These are phyloP conservation scores for Oceanites oceanicus DNA, from an alignment of 2,113 vertebrate genomes.

Conservation along the genomic window DNA sequence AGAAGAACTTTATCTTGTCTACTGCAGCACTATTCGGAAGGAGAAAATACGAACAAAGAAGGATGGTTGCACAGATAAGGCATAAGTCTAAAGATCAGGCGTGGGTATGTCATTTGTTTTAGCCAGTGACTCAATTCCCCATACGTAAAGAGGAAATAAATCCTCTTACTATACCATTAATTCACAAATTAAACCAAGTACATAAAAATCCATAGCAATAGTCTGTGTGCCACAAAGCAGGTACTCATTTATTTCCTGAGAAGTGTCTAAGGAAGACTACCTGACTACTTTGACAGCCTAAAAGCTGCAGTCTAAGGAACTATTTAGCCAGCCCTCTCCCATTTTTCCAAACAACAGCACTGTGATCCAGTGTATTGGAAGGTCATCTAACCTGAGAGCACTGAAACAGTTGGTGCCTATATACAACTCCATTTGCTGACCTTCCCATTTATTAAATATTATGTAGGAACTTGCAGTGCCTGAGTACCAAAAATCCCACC, in stretches of 20 bases:
- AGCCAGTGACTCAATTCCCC: background rate
- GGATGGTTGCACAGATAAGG: background rate
- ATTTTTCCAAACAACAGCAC: background rate
- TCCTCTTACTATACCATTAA: background rate
- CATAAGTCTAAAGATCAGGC: background rate
- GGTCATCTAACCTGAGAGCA: background rate
- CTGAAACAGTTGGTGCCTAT: background rate
- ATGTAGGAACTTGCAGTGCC: background rate
- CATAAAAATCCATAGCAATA: background rate
- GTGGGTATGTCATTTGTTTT: background rate
- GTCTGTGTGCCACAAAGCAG: background rate
- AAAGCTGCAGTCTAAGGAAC: background rate
- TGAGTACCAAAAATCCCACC: background rate
- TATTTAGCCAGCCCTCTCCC: background rate
- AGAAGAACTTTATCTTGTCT: background rate
- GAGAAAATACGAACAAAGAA: background rate
- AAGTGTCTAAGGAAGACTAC: background rate
- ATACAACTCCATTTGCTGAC: background rate
- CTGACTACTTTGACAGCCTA: background rate
- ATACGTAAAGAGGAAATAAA: background rate
- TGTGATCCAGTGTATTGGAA: background rate
- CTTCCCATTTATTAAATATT: background rate
- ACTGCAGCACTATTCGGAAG: background rate
- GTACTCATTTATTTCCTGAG: background rate
- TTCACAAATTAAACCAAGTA: background rate